A percentile compares a stretch with the other conserved stretches of the same genome.
phyloP scores from a whole-genome alignment of 2,797 vertebrate species.

The Prunella strophiata region DNA sequence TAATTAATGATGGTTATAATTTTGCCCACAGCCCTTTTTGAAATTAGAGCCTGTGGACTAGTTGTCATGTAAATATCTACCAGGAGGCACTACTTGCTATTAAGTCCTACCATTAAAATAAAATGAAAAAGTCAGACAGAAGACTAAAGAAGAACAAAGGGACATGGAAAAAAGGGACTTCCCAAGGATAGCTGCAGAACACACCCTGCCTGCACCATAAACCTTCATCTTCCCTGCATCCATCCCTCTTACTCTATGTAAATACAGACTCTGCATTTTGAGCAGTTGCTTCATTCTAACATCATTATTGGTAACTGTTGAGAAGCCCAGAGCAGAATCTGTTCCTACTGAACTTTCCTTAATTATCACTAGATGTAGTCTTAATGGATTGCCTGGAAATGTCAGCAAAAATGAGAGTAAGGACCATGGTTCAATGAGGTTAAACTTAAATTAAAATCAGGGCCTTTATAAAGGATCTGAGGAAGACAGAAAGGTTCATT shows the following conservation, averaged over 20 bases:
- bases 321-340: neutral
- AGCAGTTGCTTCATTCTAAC: neutral
- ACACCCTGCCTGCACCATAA: neutral
- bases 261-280: neutral
- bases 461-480: neutral
- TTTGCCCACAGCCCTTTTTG: neutral
- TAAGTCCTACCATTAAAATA: neutral
- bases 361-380: conserved; percentile 12
- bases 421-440: neutral
- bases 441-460: conserved; percentile 27
- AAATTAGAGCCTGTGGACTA: neutral
- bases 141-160: neutral
- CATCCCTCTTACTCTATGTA: neutral
- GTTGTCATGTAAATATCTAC: neutral
- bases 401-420: conserved; percentile 7
- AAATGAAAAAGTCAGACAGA: neutral
- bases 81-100: neutral
- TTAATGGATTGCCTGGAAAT: neutral
- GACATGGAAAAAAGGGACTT: neutral
- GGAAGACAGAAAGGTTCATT: neutral
- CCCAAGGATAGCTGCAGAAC: neutral
- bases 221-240: neutral
- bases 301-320: neutral
- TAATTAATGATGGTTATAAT: conserved; percentile 14
- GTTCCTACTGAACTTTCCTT: conserved; percentile 1